phyloP scores from a whole-genome alignment of 2,113 vertebrate genomes.

The Dicrurus megarhynchus region DNA sequence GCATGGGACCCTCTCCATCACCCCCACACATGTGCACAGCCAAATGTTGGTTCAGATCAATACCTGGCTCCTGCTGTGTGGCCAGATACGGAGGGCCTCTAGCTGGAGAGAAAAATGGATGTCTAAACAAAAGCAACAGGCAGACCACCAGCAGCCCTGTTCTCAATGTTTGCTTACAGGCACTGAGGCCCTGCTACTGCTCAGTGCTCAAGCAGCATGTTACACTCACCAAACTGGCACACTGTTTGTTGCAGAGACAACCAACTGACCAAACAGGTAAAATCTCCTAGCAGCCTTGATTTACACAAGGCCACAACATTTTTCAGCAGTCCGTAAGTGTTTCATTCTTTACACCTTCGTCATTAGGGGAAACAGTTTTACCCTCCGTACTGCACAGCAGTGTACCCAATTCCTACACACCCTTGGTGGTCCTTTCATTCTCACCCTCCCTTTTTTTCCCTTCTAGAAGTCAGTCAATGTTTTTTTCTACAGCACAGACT shows the following conservation, averaged over 20 bases:
- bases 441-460: neutral
- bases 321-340: neutral
- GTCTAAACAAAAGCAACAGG: neutral
- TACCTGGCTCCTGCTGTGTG: neutral
- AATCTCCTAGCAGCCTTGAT: neutral
- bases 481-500: neutral
- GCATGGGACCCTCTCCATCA: neutral
- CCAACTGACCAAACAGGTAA: neutral
- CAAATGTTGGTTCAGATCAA: neutral
- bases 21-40: accelerated
- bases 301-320: neutral
- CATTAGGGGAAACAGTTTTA: neutral
- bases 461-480: neutral
- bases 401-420: neutral
- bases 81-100: neutral
- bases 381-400: neutral
- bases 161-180: neutral
- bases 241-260: neutral
- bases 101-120: neutral
- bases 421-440: neutral
- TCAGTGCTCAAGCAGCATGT: neutral
- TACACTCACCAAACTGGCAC: neutral
- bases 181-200: neutral
- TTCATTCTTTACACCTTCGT: neutral
- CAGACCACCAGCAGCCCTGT: neutral